These are phyloP conservation scores for Zaprionus lachaisei DNA, from an alignment of 1,140 invertebrate species.

Conservation along the genomic window DNA sequence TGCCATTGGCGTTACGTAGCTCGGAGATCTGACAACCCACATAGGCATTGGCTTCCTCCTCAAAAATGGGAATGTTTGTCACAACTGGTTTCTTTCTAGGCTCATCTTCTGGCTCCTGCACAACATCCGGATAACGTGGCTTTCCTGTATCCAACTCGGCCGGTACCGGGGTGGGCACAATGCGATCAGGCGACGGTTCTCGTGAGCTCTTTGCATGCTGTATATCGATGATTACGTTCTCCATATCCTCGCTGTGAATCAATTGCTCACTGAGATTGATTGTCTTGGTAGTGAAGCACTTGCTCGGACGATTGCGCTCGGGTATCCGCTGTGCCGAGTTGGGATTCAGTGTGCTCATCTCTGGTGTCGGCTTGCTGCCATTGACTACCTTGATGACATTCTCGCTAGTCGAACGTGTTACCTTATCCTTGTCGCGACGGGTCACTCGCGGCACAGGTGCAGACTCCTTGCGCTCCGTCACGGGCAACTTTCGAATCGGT, in stretches of 20 bases:
- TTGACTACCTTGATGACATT: slow-evolving; percentile 85
- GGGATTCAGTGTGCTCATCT: slow-evolving; percentile 59
- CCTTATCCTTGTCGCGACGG: slow-evolving; percentile 85
- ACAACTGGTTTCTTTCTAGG: slow-evolving; percentile 82
- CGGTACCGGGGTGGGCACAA: slow-evolving; percentile 87
- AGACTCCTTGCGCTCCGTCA: slow-evolving; percentile 80
- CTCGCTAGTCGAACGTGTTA: slow-evolving; percentile 86
- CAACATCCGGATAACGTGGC: slow-evolving; percentile 89
- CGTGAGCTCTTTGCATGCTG: slow-evolving; percentile 89
- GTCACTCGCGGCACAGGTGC: slow-evolving; percentile 78
- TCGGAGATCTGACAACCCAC: slow-evolving; percentile 82
- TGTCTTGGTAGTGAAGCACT: slow-evolving; percentile 81
- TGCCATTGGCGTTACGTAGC: slow-evolving; percentile 61
- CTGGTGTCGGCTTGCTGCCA: slow-evolving; percentile 70
- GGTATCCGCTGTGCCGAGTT: slow-evolving; percentile 24
- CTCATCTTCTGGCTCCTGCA: slow-evolving; percentile 89
- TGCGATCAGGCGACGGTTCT: slow-evolving; percentile 89
- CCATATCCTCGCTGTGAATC: slow-evolving; percentile 82
- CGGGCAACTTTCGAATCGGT: slow-evolving; percentile 48
- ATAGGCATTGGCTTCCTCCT: slow-evolving; percentile 77
- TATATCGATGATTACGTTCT: slow-evolving; percentile 87
- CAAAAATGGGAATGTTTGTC: slow-evolving; percentile 82
- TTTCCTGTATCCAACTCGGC: slow-evolving; percentile 86
- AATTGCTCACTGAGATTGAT: slow-evolving; percentile 84
- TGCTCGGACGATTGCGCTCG: slow-evolving; percentile 69